Evolutionary conservation across 37 sponge, comb jelly and placozoan genomes (phyloP), one percentile per base, ranked within the genome.

Genomic region (Axinella damicornis): DNA sequence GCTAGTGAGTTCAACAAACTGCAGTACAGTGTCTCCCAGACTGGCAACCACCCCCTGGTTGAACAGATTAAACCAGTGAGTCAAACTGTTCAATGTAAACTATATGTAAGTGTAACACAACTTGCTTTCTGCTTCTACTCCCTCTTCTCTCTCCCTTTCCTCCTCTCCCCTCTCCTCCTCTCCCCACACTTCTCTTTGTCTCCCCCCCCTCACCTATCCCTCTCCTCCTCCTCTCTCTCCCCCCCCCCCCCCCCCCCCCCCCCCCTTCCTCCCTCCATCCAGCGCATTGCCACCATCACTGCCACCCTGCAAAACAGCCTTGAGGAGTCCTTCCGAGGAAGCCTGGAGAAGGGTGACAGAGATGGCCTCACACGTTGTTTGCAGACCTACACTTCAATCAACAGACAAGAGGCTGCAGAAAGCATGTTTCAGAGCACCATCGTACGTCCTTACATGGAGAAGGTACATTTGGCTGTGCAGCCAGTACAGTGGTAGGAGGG

Each of bases 1-100:
- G 92, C 98, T 5, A 85, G 83, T 53, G 98, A 95, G 86, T 98
- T 89, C 82, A 95, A 91, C 74, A 88, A 89, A 60, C 69, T 98
- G n/a, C 90, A 92, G 72, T 93, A 90, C 78, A 71, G 71, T 31
- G 90, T 91, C 19, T 68, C 78, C 27, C 80, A 83, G 63, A 74
- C 83, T 16, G 37, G 72, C 27, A 68, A 86, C 25, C 84, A 86
- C 19, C 85, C 89, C 20, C 89, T 95, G 19, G 81, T 98, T 21
- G 73, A 91, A 41, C 63, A 74, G 30, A 83, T 89, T 27, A 53
- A 32, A 25, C 90, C 94, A 21, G 96, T 98, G 38, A 83, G 88
- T 82, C 6, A 35, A 5, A 20, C n/a, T n/a, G n/a, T n/a, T n/a
- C n/a, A n/a, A n/a, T n/a, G n/a, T n/a, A n/a, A n/a, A n/a, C n/a